phyloP scores from a whole-genome alignment of 2,888 invertebrate species.

The Nephrotoma appendiculata region DNA sequence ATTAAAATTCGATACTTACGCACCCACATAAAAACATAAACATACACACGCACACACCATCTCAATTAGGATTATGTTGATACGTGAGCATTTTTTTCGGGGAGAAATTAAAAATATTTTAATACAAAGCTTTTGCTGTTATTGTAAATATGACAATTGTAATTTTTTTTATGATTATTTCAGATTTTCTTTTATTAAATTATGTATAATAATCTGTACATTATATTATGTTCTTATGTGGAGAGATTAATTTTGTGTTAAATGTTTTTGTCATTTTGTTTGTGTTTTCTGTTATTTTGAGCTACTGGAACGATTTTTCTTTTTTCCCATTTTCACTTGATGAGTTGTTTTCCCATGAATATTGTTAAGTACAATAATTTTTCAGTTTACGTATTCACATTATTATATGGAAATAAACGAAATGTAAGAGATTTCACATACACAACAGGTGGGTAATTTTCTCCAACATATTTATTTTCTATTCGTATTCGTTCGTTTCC shows the following conservation, averaged over 20 bases:
- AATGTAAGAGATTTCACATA: not conserved
- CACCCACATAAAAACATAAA: not conserved
- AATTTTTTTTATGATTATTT: not conserved
- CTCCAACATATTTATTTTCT: not conserved
- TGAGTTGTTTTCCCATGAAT: not conserved
- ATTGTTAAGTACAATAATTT: not conserved
- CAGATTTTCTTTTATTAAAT: not conserved
- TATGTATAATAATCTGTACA: not conserved
- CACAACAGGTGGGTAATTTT: not conserved
- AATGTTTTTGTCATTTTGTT: not conserved
- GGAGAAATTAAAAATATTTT: not conserved
- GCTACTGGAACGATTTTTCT: not conserved
- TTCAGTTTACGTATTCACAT: not conserved
- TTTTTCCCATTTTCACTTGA: not conserved
- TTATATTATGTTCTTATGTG: not conserved
- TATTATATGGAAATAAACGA: not conserved
- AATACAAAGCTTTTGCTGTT: not conserved
- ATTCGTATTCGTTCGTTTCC: not conserved
- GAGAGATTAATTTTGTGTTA: not conserved
- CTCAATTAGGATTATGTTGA: not conserved
- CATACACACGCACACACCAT: not conserved
- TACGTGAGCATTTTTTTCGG: not conserved
- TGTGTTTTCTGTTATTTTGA: not conserved
- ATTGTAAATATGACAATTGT: not conserved
- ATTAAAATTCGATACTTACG: not conserved